Evolutionary conservation across 2,113 vertebrate genomes (phyloP).

Genomic region (Chlorodrepanis virens): DNA sequence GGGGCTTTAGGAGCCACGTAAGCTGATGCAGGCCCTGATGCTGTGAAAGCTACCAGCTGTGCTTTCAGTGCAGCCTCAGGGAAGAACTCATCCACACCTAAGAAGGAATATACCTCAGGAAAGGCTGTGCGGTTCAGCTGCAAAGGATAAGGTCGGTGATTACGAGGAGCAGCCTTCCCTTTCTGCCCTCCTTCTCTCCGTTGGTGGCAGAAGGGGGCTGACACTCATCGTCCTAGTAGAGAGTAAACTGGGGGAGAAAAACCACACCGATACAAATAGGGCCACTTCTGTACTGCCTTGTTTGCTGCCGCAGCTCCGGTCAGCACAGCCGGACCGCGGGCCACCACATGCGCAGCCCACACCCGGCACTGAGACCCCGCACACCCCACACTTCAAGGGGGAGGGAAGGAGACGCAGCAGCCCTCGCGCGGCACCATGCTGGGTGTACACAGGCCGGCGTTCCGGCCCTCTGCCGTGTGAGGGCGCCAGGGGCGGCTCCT

Average conservation of each 20-base stretch:
- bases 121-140: rapidly evolving
- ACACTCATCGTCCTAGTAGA: rapidly evolving
- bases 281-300: rapidly evolving
- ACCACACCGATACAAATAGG: rapidly evolving
- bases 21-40: not conserved
- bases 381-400: too few relatives aligned
- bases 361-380: not conserved
- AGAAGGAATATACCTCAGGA: not conserved
- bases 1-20: rapidly evolving
- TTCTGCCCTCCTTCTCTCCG: not conserved
- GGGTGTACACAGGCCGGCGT: rapidly evolving
- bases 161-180: rapidly evolving
- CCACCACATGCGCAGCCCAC: not conserved
- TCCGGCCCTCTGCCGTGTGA: not conserved
- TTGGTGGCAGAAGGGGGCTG: too few relatives aligned
- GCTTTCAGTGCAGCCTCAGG: not conserved
- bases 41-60: too few relatives aligned
- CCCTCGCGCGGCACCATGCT: rapidly evolving
- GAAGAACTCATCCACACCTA: rapidly evolving
- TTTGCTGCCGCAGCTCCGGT: not conserved
- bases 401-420: rapidly evolving
- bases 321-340: rapidly evolving
- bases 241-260: not conserved
- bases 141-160: not conserved
- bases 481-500: rapidly evolving